phyloP scores from a whole-genome alignment of 2,113 vertebrate genomes.

The Vimba vimba region DNA sequence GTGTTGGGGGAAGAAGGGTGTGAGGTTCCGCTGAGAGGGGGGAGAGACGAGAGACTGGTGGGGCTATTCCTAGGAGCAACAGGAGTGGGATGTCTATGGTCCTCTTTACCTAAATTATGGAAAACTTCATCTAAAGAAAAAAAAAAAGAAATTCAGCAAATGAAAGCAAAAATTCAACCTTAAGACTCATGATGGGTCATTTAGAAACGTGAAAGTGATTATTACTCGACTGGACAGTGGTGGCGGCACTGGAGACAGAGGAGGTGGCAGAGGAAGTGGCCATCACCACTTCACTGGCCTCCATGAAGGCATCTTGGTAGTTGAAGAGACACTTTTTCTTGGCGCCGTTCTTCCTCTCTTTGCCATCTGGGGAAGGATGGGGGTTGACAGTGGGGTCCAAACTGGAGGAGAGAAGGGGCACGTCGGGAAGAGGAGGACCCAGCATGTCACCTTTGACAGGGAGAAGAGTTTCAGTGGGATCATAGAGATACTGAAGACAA shows the following conservation, averaged over 20 bases:
- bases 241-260: conserved; percentile 94
- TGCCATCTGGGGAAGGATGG: conserved; percentile 79
- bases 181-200: conserved; percentile 75
- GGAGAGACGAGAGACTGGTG: conserved; percentile 83
- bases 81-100: conserved; percentile 83
- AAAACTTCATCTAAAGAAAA: conserved; percentile 87
- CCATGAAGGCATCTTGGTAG: conserved; percentile 98
- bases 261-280: conserved; percentile 93
- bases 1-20: conserved; percentile 81
- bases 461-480: background rate
- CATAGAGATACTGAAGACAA: background rate
- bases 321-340: conserved; percentile 99
- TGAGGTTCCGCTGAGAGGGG: conserved; percentile 81
- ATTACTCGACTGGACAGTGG: conserved; percentile 97
- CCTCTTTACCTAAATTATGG: conserved; percentile 91
- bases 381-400: conserved; percentile 73
- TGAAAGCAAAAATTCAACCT: background rate
- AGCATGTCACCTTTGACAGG: conserved; percentile 81
- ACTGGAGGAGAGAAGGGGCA: conserved; percentile 83
- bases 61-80: conserved; percentile 85
- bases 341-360: conserved; percentile 87
- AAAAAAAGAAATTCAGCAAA: background rate
- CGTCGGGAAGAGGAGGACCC: conserved; percentile 82
- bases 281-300: conserved; percentile 92
- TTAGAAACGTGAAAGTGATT: conserved; percentile 90